A percentile compares a stretch with the other conserved stretches of the same genome.
phyloP scores from a whole-genome alignment of 2,888 invertebrate genomes.

The Anoplius nigerrimus region DNA sequence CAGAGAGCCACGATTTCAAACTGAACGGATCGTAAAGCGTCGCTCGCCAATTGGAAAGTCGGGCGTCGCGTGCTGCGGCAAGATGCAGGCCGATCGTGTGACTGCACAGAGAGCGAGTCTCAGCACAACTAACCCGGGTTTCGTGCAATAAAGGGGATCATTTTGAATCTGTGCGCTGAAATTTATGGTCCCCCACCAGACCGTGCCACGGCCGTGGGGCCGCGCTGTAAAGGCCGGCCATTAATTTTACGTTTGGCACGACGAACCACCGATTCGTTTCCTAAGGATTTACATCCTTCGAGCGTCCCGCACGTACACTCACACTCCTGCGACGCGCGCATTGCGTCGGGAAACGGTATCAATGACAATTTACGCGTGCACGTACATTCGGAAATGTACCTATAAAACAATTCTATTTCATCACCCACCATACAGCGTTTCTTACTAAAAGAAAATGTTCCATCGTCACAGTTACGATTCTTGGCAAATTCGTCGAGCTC shows the following conservation, averaged over 20 bases:
- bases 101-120: conserved; percentile 63
- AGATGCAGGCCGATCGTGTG: conserved; percentile 38
- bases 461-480: no score
- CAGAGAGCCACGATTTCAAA: no score
- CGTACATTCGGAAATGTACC: no score
- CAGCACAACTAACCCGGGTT: conserved; percentile 68
- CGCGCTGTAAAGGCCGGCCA: conserved; percentile 59
- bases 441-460: no score
- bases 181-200: conserved; percentile 75
- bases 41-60: neutral
- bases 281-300: conserved; percentile 2
- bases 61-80: conserved; percentile 12
- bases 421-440: no score
- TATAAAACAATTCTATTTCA: no score
- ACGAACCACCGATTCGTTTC: conserved; percentile 21
- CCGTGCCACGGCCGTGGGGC: conserved; percentile 44
- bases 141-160: conserved; percentile 77
- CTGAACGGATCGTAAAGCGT: no score
- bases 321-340: no score
- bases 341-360: no score
- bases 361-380: no score
- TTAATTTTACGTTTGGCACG: conserved; percentile 64
- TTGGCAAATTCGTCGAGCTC: no score
- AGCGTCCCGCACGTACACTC: no score
- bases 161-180: conserved; percentile 77